These are phyloP conservation scores for Helarctos malayanus DNA, from an alignment of 2,797 vertebrate genomes.

Conservation along the genomic window DNA sequence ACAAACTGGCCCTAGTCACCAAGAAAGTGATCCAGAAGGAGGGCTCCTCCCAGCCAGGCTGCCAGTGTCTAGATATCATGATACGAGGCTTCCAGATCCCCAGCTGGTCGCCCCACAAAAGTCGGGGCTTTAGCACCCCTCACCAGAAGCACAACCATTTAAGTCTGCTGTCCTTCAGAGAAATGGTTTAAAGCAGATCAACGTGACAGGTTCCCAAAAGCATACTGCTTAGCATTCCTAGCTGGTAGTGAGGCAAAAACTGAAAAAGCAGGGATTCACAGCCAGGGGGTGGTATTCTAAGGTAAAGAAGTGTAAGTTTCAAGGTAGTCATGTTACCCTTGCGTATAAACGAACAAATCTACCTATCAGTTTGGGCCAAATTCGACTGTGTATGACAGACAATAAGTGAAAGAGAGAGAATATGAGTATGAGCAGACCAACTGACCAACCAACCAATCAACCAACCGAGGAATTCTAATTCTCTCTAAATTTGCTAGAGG, in stretches of 20 bases:
- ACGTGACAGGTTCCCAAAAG: neutral
- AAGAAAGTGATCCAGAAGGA: constrained; percentile 10
- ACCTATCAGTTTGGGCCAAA: neutral
- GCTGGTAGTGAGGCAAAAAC: neutral
- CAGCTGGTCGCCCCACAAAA: neutral
- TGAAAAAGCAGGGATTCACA: neutral
- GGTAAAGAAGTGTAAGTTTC: neutral
- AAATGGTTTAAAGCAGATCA: neutral
- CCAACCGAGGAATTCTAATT: neutral
- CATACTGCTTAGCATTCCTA: neutral
- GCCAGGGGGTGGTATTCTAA: neutral
- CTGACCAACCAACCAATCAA: neutral
- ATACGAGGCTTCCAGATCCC: neutral
- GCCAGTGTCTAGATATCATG: neutral
- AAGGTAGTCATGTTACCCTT: neutral
- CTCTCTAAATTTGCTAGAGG: neutral
- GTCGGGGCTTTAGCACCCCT: neutral
- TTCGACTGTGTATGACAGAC: neutral
- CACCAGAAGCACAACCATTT: neutral
- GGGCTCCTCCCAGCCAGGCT: constrained; percentile 15
- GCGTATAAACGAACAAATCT: constrained; percentile 18
- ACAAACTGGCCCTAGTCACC: constrained; percentile 64
- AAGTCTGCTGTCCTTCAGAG: neutral
- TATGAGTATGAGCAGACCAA: neutral
- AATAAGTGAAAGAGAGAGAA: neutral